Evolutionary conservation across 2,888 invertebrate species (phyloP).

Genomic region (Onthophagus sagittarius): DNA sequence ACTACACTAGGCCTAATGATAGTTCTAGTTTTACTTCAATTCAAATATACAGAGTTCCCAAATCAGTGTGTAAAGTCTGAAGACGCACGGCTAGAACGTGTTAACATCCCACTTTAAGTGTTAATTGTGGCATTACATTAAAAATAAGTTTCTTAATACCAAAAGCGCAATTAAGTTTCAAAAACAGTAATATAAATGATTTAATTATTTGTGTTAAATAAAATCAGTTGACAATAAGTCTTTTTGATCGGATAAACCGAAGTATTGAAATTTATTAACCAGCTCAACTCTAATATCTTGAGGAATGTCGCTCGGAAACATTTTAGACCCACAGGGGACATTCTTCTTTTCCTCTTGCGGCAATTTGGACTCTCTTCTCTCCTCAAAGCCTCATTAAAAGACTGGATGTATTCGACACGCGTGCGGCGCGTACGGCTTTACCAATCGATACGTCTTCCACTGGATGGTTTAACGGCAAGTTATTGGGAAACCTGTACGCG

Average conservation of each 20-base stretch:
- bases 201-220: not conserved
- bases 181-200: no score
- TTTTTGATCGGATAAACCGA: not conserved
- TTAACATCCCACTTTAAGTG: no score
- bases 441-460: conserved; percentile 6
- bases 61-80: no score
- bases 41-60: no score
- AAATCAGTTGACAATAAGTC: not conserved
- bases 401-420: conserved; percentile 1
- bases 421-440: conserved; percentile 3
- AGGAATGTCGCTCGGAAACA: not conserved
- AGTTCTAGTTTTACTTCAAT: no score
- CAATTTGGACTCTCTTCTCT: not conserved
- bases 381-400: not conserved
- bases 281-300: not conserved
- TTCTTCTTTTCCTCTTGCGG: not conserved
- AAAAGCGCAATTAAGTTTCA: no score
- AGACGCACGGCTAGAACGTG: no score
- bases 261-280: not conserved
- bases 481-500: conserved; percentile 8
- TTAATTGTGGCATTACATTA: no score
- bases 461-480: conserved; percentile 5
- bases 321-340: not conserved
- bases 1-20: no score
- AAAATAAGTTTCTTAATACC: no score